Percentiles rank a stretch among this genome's conserved stretches.
Evolutionary conservation across 2,797 vertebrate genomes (phyloP).

Genomic region (Brachyalestes nurse): DNA sequence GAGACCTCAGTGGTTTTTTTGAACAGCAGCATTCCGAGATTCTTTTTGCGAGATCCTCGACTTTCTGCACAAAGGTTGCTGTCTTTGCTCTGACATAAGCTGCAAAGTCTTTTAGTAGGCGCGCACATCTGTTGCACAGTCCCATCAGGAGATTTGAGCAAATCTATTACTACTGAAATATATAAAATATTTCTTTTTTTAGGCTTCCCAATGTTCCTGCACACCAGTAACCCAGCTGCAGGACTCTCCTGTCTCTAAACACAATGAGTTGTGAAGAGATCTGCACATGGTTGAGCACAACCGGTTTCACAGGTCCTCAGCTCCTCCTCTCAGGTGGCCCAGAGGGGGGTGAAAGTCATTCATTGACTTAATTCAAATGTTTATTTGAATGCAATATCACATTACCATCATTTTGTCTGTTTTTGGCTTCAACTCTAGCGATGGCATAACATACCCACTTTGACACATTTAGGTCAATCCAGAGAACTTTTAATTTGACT

Average conservation of each 20-base stretch:
- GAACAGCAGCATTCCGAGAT: slow-evolving; percentile 10
- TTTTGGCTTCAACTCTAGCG: no score
- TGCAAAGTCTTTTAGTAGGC: background rate
- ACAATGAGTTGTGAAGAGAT: background rate
- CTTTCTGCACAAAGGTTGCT: background rate
- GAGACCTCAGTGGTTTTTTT: background rate
- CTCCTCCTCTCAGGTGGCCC: background rate
- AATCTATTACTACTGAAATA: no score
- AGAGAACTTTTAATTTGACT: no score
- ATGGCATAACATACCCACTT: no score
- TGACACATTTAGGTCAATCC: no score
- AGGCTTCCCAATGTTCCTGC: background rate
- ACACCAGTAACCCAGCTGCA: background rate
- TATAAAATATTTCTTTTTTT: no score
- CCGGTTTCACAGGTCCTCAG: background rate
- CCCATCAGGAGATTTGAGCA: background rate
- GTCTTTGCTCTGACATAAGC: background rate
- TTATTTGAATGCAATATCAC: no score
- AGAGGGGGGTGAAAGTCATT: no score
- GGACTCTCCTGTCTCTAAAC: background rate
- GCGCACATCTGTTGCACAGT: background rate
- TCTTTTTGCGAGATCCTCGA: background rate
- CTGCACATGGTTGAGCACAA: background rate
- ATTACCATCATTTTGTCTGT: no score
- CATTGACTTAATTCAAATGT: no score